These are phyloP conservation scores for Diarsia rubi DNA, from an alignment of 2,888 invertebrate species.

Conservation along the genomic window DNA sequence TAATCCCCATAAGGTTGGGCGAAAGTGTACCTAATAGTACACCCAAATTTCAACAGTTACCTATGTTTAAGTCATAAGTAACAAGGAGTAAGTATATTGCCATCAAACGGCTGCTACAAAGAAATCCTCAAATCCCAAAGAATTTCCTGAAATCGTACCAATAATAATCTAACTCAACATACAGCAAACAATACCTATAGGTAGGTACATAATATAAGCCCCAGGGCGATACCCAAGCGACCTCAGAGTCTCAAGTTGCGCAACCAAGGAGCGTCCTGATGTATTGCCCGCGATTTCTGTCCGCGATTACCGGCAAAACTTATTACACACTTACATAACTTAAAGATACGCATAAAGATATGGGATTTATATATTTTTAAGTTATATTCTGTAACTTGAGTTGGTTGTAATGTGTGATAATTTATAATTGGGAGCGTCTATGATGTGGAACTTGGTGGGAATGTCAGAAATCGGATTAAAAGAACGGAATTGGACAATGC, in stretches of 20 bases:
- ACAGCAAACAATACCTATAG: conserved; percentile 31
- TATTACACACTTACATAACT: conserved; percentile 71
- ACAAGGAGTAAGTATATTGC: background rate
- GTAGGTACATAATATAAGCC: conserved; percentile 44
- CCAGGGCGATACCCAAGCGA: conserved; percentile 48
- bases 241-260: conserved; percentile 64
- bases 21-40: background rate
- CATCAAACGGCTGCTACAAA: background rate
- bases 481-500: background rate
- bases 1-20: background rate
- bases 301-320: conserved; percentile 67
- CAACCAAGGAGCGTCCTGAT: conserved; percentile 66
- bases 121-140: background rate
- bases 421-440: conserved; percentile 54
- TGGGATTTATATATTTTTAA: conserved; percentile 64
- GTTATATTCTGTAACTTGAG: conserved; percentile 59
- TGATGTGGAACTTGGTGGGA: background rate
- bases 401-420: conserved; percentile 48
- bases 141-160: conserved; percentile 23
- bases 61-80: background rate
- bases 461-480: background rate
- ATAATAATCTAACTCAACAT: conserved; percentile 6
- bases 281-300: conserved; percentile 67
- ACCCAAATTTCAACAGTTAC: background rate
- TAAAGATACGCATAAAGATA: conserved; percentile 67